phyloP scores from a whole-genome alignment of 2,113 vertebrate species.

The Lichenostomus cassidix region DNA sequence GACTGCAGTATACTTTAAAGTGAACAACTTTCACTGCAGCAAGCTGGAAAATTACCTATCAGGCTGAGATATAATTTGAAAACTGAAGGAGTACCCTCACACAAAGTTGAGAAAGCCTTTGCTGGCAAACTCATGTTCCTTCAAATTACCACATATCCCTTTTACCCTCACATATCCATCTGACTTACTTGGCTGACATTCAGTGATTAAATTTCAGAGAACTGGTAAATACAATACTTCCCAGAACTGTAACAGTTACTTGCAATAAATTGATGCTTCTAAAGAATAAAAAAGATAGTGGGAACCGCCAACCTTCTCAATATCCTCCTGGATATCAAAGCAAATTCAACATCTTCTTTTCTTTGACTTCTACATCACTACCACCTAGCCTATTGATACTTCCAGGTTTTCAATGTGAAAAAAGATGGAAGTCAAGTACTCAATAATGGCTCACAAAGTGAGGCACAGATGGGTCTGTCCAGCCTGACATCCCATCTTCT shows the following conservation, averaged over 20 bases:
- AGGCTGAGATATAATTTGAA: background rate
- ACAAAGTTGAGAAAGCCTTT: background rate
- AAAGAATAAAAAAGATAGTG: background rate
- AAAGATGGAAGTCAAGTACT: background rate
- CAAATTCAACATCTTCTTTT: background rate
- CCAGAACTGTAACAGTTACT: background rate
- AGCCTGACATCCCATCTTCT: background rate
- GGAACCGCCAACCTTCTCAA: background rate
- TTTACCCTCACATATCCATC: background rate
- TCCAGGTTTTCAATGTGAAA: background rate
- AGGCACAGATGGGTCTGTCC: background rate
- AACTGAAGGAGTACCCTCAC: background rate
- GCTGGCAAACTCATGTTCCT: background rate
- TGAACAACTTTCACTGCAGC: background rate
- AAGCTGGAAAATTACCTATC: background rate
- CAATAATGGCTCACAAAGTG: background rate
- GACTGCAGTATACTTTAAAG: background rate
- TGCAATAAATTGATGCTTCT: background rate
- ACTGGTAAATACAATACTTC: background rate
- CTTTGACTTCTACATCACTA: background rate
- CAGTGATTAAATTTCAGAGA: background rate
- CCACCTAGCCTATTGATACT: background rate
- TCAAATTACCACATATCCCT: background rate
- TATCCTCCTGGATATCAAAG: background rate
- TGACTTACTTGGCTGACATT: conserved; percentile 14